A percentile compares a stretch with the other conserved stretches of the same genome.
Evolutionary conservation across 2,797 vertebrate genomes (phyloP).

Genomic region (Chaunax sp.): DNA sequence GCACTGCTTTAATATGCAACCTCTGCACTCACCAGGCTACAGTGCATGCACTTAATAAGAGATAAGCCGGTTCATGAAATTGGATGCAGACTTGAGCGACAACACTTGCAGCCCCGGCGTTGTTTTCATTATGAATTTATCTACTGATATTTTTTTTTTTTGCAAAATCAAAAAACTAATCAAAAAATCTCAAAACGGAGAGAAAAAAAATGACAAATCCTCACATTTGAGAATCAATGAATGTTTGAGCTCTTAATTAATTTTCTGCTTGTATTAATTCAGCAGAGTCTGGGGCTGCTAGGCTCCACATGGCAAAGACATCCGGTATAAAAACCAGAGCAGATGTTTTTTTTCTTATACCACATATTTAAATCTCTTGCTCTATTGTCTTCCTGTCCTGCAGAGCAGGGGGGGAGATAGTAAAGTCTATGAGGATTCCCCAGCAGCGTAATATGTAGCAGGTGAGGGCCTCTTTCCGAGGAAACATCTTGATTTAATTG

Average conservation of each 20-base stretch:
- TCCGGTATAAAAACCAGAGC: conserved; percentile 38
- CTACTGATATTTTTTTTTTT: not conserved
- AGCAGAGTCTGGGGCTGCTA: not conserved
- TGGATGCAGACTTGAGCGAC: conserved; percentile 26
- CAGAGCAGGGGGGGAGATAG: conserved; percentile 27
- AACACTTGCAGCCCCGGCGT: not conserved
- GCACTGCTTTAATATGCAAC: conserved; percentile 9
- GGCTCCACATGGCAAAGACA: conserved; percentile 43
- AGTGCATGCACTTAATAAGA: not conserved
- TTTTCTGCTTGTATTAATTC: not conserved
- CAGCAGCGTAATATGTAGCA: conserved; percentile 69
- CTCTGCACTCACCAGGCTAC: not conserved
- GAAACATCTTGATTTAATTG: conserved; percentile 78
- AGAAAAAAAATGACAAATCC: too few species aligned
- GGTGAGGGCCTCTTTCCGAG: conserved; percentile 65
- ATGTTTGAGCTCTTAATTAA: not conserved
- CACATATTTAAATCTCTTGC: conserved; percentile 39
- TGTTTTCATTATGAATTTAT: not conserved
- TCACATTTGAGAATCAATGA: not conserved
- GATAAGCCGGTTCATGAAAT: conserved; percentile 22
- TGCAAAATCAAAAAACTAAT: not conserved
- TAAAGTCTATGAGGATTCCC: conserved; percentile 68
- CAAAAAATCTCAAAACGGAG: not conserved
- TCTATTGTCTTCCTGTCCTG: conserved; percentile 51
- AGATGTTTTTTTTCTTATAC: conserved; percentile 28